Conservation (phyloP, 2,113 vertebrate species). For the cat (Felis catus) region F.catus_Fca126_mat1.0 CM031427.1:19836001-19836500, state of each 20-base stretch:
- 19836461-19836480: neutral
- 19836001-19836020: neutral
- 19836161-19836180: neutral
- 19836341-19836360: neutral
- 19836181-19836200: neutral
- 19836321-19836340: neutral
- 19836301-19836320: neutral
- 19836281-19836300: neutral
- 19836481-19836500: neutral
- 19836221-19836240: neutral
- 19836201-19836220: neutral
- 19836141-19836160: neutral
- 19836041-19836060: neutral
- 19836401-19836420: rapidly evolving
- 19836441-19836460: no score
- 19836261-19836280: neutral
- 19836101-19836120: neutral
- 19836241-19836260: no score
- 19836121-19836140: rapidly evolving
- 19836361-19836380: neutral
- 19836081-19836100: neutral
- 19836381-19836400: neutral
- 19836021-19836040: neutral
- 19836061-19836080: neutral
- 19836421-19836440: neutral